phyloP scores from a whole-genome alignment of 2,888 invertebrate species.

The Dasypogon diadema region DNA sequence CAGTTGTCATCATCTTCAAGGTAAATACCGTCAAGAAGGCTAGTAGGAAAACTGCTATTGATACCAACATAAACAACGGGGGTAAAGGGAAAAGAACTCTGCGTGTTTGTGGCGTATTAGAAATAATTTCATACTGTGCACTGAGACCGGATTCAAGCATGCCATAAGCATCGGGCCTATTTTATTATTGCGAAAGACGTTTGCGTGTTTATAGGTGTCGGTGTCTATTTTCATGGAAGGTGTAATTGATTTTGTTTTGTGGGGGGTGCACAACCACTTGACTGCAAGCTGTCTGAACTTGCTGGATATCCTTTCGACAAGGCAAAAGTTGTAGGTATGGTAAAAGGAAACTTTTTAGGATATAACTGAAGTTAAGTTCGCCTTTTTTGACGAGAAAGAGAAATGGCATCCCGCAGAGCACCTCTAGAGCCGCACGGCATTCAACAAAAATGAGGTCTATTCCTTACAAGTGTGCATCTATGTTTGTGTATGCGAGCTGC shows the following conservation, averaged over 20 bases:
- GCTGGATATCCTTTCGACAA: slow-evolving; percentile 23
- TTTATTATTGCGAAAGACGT: slow-evolving; percentile 34
- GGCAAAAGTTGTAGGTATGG: too few species aligned
- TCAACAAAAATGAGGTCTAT: slow-evolving; percentile 13
- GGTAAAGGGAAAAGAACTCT: too few species aligned
- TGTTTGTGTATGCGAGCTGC: neutral
- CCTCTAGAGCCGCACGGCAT: neutral
- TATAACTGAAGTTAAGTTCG: too few species aligned
- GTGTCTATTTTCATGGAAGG: slow-evolving; percentile 42
- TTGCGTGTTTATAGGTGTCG: slow-evolving; percentile 47
- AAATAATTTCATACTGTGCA: too few species aligned
- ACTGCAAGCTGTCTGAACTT: slow-evolving; percentile 17
- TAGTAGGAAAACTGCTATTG: too few species aligned
- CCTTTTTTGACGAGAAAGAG: neutral
- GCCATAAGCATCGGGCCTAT: too few species aligned
- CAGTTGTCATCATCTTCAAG: too few species aligned
- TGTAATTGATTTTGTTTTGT: slow-evolving; percentile 45
- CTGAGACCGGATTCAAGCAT: too few species aligned
- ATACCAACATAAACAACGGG: too few species aligned
- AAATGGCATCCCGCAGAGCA: slow-evolving; percentile 30
- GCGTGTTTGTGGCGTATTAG: too few species aligned
- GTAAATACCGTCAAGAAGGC: too few species aligned
- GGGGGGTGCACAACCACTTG: slow-evolving; percentile 35
- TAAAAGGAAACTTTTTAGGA: too few species aligned
- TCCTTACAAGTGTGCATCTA: neutral